These are phyloP conservation scores for Falcunculus frontatus DNA, from an alignment of 2,113 vertebrate genomes.

Conservation along the genomic window DNA sequence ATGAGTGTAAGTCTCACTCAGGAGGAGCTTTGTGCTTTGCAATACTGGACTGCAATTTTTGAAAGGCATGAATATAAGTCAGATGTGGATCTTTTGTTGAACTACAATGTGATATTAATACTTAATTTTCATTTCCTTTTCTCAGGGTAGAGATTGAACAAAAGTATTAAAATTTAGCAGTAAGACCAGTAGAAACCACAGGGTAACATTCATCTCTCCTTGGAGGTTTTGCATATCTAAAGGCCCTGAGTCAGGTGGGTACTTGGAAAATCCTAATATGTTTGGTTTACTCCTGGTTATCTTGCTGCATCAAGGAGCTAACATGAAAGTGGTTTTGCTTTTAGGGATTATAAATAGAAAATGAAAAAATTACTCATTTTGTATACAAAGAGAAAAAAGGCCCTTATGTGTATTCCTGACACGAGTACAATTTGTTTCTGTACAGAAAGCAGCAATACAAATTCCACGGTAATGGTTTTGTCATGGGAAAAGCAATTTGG, in stretches of 20 bases:
- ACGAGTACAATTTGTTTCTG: background rate
- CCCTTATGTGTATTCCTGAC: background rate
- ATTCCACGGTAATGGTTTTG: conserved; percentile 17
- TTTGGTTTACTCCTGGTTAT: background rate
- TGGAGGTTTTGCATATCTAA: background rate
- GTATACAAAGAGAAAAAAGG: background rate
- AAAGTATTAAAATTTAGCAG: background rate
- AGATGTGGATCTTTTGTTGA: background rate
- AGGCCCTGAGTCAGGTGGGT: background rate
- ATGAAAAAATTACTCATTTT: background rate
- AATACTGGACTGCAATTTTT: background rate
- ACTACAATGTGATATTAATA: background rate
- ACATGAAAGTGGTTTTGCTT: background rate
- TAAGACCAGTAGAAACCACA: background rate
- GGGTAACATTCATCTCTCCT: background rate
- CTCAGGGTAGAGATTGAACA: background rate
- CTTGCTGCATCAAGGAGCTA: background rate
- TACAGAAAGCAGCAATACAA: background rate
- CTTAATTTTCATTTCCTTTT: background rate
- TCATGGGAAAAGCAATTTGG: conserved; percentile 25
- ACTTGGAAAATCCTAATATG: background rate
- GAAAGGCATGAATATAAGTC: background rate
- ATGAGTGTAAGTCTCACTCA: background rate
- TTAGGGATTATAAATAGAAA: background rate
- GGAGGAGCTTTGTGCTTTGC: background rate